A percentile compares a stretch with the other conserved stretches of the same genome.
phyloP scores from a whole-genome alignment of 2,888 invertebrate genomes.

The Aphodius granarius region DNA sequence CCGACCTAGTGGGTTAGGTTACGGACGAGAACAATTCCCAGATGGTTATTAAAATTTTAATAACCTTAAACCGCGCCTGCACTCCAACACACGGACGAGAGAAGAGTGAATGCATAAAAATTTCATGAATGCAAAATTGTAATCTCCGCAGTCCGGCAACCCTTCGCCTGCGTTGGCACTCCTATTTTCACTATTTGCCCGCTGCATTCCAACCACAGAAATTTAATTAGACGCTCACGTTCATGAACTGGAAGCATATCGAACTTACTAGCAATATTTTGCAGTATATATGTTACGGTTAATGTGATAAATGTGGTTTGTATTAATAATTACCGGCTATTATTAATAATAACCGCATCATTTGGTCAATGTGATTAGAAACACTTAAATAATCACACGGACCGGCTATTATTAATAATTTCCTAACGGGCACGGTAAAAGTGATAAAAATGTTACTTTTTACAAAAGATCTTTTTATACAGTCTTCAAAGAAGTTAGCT shows the following conservation, averaged over 20 bases:
- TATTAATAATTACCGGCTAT: no score
- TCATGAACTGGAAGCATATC: not conserved
- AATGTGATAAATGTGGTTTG: no score
- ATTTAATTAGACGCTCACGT: not conserved
- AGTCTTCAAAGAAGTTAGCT: no score
- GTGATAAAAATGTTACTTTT: no score
- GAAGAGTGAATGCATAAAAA: not conserved
- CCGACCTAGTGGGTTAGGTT: not conserved
- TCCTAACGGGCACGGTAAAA: no score
- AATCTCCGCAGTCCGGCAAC: not conserved
- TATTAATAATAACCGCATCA: no score
- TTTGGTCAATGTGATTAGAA: no score
- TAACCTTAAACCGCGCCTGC: not conserved
- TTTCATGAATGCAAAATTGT: not conserved
- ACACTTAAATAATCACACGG: no score
- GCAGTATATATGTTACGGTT: no score
- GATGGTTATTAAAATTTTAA: not conserved
- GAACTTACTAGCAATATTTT: not conserved
- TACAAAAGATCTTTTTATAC: no score
- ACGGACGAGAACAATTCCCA: not conserved
- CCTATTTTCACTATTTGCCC: not conserved
- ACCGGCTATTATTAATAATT: no score
- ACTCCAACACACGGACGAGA: not conserved
- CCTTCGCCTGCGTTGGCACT: not conserved
- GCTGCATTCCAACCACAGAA: not conserved